Percentiles rank a stretch among this genome's conserved stretches.
Conservation (phyloP, 2,113 vertebrate species). For the Chionomys nivalis region DNA sequence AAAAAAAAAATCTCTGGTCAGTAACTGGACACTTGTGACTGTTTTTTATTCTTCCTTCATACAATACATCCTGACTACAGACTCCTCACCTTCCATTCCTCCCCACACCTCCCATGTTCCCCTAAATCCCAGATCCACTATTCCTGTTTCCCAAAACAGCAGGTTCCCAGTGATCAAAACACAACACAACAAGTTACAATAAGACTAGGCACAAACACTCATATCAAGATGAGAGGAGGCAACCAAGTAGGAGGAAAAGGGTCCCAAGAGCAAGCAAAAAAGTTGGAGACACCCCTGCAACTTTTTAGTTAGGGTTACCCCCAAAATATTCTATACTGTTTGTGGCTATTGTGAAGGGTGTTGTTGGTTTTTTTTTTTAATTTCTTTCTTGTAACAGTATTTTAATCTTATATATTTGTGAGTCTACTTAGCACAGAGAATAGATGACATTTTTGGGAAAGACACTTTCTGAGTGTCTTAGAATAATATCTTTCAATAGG, state of each 20-base stretch:
- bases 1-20: not conserved
- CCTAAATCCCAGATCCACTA: not conserved
- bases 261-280: not conserved
- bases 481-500: not conserved
- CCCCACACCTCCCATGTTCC: not conserved
- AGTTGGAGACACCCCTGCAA: not conserved
- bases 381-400: not conserved
- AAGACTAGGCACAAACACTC: not conserved
- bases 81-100: not conserved
- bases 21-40: not conserved
- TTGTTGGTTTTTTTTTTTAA: not conserved
- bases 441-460: not conserved
- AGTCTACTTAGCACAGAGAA: not conserved
- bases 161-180: not conserved
- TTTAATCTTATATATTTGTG: not conserved
- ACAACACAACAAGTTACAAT: not conserved
- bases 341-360: not conserved
- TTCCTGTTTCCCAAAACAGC: not conserved
- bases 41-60: not conserved
- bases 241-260: not conserved
- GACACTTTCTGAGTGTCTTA: not conserved
- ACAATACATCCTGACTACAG: not conserved
- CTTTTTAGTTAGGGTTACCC: not conserved
- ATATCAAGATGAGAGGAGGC: not conserved
- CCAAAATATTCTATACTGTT: not conserved